A percentile compares a stretch with the other conserved stretches of the same genome.
phyloP scores from a whole-genome alignment of 2,888 invertebrate genomes.

The Caenorhabditis macrosperma region DNA sequence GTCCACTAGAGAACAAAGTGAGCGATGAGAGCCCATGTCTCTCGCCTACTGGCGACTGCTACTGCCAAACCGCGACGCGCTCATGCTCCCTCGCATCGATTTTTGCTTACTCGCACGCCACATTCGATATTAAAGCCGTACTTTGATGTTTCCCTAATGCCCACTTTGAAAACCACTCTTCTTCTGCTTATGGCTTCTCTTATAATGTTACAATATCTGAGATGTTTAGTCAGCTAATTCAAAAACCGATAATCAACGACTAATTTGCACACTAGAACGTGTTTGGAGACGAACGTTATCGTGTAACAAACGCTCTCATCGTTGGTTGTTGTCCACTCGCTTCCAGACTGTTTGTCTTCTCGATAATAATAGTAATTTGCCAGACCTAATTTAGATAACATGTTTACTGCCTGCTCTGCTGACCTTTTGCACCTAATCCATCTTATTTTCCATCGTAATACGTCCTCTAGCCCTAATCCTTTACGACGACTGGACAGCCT shows the following conservation, averaged over 20 bases:
- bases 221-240: background rate
- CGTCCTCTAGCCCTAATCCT: too few species aligned
- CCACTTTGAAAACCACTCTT: background rate
- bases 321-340: background rate
- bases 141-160: background rate
- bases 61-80: constrained; percentile 28
- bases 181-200: constrained; percentile 28
- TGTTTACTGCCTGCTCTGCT: background rate
- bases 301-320: background rate
- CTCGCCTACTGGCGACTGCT: constrained; percentile 25
- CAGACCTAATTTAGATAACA: background rate
- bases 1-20: constrained; percentile 54
- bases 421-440: constrained; percentile 27
- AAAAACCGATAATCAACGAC: background rate
- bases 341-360: background rate
- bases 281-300: background rate
- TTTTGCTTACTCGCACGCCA: constrained; percentile 20
- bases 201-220: too few species aligned
- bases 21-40: constrained; percentile 40
- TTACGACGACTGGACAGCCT: too few species aligned
- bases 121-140: constrained; percentile 14
- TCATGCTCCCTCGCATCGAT: constrained; percentile 48
- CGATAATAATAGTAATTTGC: background rate
- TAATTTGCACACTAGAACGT: background rate
- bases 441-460: constrained; percentile 4